phyloP scores from a whole-genome alignment of 2,113 vertebrate species.

The Urocolius indicus region DNA sequence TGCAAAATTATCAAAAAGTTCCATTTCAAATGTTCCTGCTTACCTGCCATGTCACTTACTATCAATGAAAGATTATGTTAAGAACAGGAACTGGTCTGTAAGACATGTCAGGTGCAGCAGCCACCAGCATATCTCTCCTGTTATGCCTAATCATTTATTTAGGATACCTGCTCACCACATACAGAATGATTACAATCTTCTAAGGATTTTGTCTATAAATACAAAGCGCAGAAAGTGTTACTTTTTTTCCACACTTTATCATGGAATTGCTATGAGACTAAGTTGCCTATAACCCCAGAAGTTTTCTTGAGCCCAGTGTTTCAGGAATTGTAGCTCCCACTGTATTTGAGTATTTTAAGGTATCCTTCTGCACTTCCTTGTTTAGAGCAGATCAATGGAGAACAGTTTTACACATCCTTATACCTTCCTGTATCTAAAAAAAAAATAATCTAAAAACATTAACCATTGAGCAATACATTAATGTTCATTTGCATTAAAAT shows the following conservation, averaged over 20 bases:
- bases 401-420: background rate
- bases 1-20: background rate
- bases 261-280: background rate
- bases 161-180: background rate
- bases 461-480: background rate
- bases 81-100: background rate
- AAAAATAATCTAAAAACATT: fast-evolving
- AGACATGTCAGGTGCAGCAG: background rate
- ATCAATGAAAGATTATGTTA: background rate
- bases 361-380: background rate
- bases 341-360: background rate
- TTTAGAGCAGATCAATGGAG: background rate
- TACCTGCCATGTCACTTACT: background rate
- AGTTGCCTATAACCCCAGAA: background rate
- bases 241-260: background rate
- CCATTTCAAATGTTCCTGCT: background rate
- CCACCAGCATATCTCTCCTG: background rate
- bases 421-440: background rate
- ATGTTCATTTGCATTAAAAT: background rate
- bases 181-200: background rate
- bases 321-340: background rate
- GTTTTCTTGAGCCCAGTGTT: background rate
- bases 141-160: background rate
- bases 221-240: background rate
- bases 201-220: background rate